phyloP scores from a whole-genome alignment of 2,113 vertebrate genomes.

The Sitta europaea region DNA sequence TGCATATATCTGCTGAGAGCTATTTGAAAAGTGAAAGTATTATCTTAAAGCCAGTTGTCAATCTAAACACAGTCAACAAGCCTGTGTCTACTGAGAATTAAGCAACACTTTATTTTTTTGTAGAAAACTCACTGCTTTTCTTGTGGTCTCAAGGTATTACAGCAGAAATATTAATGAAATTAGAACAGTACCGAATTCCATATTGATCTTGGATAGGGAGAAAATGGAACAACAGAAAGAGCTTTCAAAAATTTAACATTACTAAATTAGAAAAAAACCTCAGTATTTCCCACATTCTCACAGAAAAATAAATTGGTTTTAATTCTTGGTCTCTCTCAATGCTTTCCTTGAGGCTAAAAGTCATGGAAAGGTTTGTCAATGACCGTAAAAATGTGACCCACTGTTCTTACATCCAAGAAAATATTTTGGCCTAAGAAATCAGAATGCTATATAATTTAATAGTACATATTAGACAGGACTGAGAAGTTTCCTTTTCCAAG shows the following conservation, averaged over 20 bases:
- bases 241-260: background rate
- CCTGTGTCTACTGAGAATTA: background rate
- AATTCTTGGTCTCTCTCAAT: background rate
- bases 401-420: background rate
- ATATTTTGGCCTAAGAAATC: background rate
- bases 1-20: background rate
- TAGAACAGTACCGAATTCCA: background rate
- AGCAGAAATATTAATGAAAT: background rate
- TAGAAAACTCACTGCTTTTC: background rate
- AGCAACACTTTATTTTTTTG: background rate
- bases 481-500: background rate
- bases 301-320: background rate
- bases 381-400: background rate
- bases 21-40: background rate
- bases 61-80: background rate
- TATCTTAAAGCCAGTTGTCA: background rate
- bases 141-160: background rate
- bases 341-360: background rate
- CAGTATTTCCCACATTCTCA: background rate
- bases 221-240: background rate
- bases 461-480: background rate
- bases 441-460: background rate
- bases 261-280: background rate
- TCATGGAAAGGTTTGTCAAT: background rate
- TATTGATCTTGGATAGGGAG: background rate